Percentiles rank a stretch among this genome's conserved stretches.
Evolutionary conservation across 2,888 invertebrate genomes (phyloP).

Genomic region (Plebejus argus): DNA sequence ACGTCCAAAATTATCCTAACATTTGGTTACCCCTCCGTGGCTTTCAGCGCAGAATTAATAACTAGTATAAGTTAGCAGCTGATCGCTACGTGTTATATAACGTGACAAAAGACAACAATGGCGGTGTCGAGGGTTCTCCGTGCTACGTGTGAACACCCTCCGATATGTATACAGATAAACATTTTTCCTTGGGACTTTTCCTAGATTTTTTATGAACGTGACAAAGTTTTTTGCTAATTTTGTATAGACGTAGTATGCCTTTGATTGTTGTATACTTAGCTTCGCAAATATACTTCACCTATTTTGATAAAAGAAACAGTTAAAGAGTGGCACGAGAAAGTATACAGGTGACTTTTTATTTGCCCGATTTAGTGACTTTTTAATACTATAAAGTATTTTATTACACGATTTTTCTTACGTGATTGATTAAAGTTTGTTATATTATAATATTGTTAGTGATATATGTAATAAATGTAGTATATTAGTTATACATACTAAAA

Average conservation of each 20-base stretch:
- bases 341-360: too few relatives aligned
- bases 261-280: too few relatives aligned
- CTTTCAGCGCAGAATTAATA: slow-evolving; percentile 3
- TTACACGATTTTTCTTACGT: too few relatives aligned
- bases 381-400: too few relatives aligned
- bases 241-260: not conserved
- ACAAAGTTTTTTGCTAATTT: not conserved
- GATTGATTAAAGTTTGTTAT: too few relatives aligned
- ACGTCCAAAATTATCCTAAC: not conserved
- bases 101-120: slow-evolving; percentile 4
- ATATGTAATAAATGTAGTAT: not conserved
- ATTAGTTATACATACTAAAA: not conserved
- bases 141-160: not conserved
- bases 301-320: too few relatives aligned
- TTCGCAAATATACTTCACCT: too few relatives aligned
- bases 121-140: not conserved
- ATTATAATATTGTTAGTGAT: too few relatives aligned
- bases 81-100: not conserved
- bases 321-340: too few relatives aligned
- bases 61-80: not conserved
- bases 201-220: not conserved
- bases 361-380: too few relatives aligned
- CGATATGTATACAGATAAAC: not conserved
- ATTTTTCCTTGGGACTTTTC: not conserved
- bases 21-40: not conserved